Percentiles rank a stretch among this genome's conserved stretches.
Evolutionary conservation across 2,113 vertebrate species (phyloP).

Genomic region (Agapornis roseicollis): DNA sequence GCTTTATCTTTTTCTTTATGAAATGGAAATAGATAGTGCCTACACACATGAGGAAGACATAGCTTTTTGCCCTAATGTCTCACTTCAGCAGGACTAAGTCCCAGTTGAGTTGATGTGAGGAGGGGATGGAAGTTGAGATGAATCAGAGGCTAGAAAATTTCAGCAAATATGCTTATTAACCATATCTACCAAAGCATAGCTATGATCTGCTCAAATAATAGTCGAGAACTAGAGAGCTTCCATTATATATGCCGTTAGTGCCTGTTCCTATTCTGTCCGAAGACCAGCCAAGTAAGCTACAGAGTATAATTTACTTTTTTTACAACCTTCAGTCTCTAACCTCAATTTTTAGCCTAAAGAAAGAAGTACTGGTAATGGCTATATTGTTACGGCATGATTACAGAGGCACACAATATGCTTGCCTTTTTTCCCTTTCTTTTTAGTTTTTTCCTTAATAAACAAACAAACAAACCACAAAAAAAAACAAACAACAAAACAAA

Average conservation of each 20-base stretch:
- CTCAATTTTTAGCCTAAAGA: conserved; percentile 34
- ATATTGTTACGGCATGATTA: conserved; percentile 4
- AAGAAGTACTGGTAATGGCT: background rate
- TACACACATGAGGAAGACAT: background rate
- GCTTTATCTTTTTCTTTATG: background rate
- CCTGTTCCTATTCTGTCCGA: background rate
- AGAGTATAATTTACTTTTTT: conserved; percentile 50
- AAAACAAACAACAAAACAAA: background rate
- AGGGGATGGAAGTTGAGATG: background rate
- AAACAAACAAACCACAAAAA: background rate
- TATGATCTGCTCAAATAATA: background rate
- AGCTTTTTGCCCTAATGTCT: background rate
- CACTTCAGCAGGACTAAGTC: background rate
- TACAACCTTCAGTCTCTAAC: conserved; percentile 23
- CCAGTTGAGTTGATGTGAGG: background rate
- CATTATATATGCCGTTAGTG: background rate
- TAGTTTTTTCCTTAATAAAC: background rate
- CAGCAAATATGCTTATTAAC: background rate
- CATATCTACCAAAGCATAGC: background rate
- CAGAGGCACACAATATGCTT: background rate
- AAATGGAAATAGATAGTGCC: background rate
- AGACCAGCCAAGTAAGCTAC: background rate
- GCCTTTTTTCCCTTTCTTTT: background rate
- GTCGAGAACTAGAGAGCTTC: background rate
- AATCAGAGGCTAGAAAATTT: background rate